Conservation (phyloP, 2,888 invertebrate species). For the Callyntrura sp. region DNA sequence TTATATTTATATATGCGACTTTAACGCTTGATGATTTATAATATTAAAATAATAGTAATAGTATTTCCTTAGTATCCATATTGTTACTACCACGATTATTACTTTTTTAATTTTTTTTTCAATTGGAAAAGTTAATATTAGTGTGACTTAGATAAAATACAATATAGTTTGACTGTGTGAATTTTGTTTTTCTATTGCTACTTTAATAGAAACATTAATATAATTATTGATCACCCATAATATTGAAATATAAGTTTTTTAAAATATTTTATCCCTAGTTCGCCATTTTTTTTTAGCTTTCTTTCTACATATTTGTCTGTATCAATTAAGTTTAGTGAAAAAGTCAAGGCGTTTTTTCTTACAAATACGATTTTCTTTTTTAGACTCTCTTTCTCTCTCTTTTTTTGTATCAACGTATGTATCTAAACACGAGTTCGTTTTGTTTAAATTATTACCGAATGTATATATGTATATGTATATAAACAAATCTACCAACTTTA, state of each 20-base stretch:
- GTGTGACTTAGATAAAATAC: conserved; percentile 79
- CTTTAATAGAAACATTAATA: conserved; percentile 53
- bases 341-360: conserved; percentile 56
- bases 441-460: not conserved
- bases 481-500: not conserved
- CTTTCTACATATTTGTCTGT: conserved; percentile 10
- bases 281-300: conserved; percentile 7
- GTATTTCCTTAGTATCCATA: not conserved
- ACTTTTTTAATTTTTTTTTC: conserved; percentile 43
- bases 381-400: not conserved
- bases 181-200: conserved; percentile 32
- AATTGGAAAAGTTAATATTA: conserved; percentile 70
- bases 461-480: not conserved
- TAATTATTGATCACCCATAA: conserved; percentile 65
- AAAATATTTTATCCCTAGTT: not conserved
- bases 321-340: conserved; percentile 1
- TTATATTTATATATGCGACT: conserved; percentile 2
- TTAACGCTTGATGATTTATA: not conserved
- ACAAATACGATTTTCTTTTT: conserved; percentile 3
- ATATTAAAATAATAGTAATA: not conserved
- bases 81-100: not conserved
- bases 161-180: conserved; percentile 73
- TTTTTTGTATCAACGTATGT: not conserved
- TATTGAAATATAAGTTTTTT: conserved; percentile 27
- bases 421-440: not conserved